These are phyloP conservation scores for Conistra vaccinii DNA, from an alignment of 2,888 invertebrate species.

Conservation along the genomic window DNA sequence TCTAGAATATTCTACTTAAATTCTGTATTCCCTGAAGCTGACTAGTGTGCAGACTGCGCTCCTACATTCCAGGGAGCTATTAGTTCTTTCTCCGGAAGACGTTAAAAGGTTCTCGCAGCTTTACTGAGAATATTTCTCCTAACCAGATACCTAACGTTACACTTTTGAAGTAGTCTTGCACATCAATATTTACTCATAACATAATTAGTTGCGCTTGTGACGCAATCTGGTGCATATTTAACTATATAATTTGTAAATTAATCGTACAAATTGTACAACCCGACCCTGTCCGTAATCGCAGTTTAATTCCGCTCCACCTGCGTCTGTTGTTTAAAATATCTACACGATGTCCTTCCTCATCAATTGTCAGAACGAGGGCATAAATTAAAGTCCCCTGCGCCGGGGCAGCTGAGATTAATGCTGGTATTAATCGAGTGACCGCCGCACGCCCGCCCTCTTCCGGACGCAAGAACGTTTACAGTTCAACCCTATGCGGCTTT, in stretches of 20 bases:
- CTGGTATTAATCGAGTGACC: constrained; percentile 90
- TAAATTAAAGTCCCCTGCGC: constrained; percentile 85
- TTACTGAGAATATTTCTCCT: neutral
- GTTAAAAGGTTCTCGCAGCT: neutral
- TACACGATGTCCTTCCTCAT: constrained; percentile 81
- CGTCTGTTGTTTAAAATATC: constrained; percentile 73
- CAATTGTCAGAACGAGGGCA: constrained; percentile 88
- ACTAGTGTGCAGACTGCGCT: neutral
- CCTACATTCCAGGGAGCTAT: neutral
- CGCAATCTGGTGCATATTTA: neutral
- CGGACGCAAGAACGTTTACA: constrained; percentile 60
- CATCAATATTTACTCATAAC: neutral
- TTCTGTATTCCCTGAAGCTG: neutral
- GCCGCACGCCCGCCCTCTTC: constrained; percentile 71
- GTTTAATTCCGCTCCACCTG: constrained; percentile 60
- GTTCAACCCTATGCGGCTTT: constrained; percentile 59
- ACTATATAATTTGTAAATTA: constrained; percentile 9
- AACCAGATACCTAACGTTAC: neutral
- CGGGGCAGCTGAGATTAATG: constrained; percentile 87
- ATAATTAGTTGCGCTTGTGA: neutral
- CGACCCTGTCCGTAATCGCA: constrained; percentile 21
- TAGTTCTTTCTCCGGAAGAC: neutral
- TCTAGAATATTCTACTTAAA: neutral
- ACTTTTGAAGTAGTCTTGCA: neutral
- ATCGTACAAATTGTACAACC: constrained; percentile 2